These are phyloP conservation scores for Ceratosolen fusciceps DNA, from an alignment of 1,140 invertebrate species.

Conservation along the genomic window DNA sequence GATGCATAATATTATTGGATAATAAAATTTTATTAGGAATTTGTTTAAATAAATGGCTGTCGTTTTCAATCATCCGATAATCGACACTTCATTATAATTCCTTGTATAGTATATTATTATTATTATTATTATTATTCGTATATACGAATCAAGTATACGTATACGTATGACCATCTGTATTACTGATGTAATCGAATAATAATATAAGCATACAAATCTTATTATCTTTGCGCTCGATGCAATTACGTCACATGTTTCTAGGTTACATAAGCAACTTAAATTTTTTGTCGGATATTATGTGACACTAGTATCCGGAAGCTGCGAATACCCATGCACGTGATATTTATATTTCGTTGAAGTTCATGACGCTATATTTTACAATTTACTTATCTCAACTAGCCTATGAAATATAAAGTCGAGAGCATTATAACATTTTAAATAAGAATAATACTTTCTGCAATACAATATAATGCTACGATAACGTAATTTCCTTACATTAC, in stretches of 20 bases:
- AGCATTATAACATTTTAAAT: background rate
- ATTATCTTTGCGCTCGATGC: background rate
- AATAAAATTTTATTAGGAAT: background rate
- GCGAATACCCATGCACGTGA: background rate
- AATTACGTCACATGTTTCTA: background rate
- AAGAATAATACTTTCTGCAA: background rate
- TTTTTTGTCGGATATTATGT: constrained; percentile 4
- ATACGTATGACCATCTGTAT: background rate
- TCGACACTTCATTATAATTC: background rate
- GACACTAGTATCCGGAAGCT: background rate
- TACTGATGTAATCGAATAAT: background rate
- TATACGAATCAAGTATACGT: background rate
- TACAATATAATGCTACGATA: background rate
- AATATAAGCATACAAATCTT: constrained; percentile 5
- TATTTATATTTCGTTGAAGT: background rate
- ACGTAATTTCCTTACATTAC: no score
- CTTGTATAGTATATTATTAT: background rate
- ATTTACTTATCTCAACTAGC: background rate
- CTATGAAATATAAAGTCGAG: background rate
- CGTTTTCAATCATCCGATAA: no score
- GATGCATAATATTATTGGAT: no score
- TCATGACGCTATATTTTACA: background rate
- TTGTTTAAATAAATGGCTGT: background rate
- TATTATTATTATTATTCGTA: background rate
- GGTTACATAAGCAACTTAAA: background rate